These are phyloP conservation scores for Potorous gilbertii DNA, from an alignment of 2,797 vertebrate species.

Conservation along the genomic window DNA sequence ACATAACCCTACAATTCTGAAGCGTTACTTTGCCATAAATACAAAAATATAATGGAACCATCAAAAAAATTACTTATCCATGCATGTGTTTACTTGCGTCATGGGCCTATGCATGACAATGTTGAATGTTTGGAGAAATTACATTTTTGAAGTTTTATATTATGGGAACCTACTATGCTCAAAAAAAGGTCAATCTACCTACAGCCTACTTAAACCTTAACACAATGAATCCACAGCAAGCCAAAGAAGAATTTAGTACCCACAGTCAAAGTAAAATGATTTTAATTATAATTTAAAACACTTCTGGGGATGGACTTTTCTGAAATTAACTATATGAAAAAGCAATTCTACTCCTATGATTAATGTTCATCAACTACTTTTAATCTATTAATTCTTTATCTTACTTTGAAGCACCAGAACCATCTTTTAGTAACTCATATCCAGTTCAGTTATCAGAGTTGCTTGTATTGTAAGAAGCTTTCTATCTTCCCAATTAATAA, in stretches of 20 bases:
- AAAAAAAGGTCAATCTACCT: constrained; percentile 39
- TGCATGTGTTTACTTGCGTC: too few species aligned
- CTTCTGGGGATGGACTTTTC: constrained; percentile 43
- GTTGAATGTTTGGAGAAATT: constrained; percentile 13
- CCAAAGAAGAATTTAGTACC: constrained; percentile 46
- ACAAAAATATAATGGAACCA: background rate
- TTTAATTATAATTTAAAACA: constrained; percentile 45
- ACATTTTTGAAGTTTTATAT: constrained; percentile 44
- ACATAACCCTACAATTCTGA: background rate
- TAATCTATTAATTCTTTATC: constrained; percentile 26
- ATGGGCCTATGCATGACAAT: background rate
- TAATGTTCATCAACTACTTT: constrained; percentile 19
- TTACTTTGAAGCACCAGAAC: constrained; percentile 40
- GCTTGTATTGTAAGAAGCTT: background rate
- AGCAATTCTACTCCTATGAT: constrained; percentile 10
- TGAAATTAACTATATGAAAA: constrained; percentile 41
- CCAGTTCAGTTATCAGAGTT: background rate
- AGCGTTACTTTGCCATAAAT: background rate
- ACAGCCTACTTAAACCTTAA: constrained; percentile 45
- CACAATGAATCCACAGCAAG: background rate
- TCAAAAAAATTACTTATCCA: background rate
- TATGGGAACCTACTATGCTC: background rate
- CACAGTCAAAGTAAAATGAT: constrained; percentile 44
- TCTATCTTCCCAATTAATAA: background rate
- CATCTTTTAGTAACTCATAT: background rate